These are phyloP conservation scores for Abramis brama DNA, from an alignment of 2,113 vertebrate genomes.

Conservation along the genomic window DNA sequence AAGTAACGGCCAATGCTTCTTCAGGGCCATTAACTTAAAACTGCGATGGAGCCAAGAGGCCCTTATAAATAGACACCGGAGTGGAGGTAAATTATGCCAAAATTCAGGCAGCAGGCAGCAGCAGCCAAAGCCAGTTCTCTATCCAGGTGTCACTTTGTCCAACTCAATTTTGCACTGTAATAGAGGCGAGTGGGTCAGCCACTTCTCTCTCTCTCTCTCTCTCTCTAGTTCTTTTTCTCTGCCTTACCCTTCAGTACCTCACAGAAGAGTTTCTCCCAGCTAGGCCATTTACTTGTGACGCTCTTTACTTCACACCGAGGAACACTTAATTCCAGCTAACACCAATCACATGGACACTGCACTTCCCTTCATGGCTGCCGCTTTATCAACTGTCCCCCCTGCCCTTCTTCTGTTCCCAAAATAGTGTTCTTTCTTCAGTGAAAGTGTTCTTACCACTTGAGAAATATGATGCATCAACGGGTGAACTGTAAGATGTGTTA, in stretches of 20 bases:
- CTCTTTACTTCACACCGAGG: slow-evolving; percentile 62
- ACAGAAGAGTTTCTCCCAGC: slow-evolving; percentile 52
- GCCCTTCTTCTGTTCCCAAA: slow-evolving; percentile 24
- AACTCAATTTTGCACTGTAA: slow-evolving; percentile 81
- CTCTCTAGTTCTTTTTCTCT: slow-evolving; percentile 9
- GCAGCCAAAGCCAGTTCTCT: slow-evolving; percentile 49
- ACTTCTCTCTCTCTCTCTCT: slow-evolving; percentile 40
- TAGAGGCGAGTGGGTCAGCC: slow-evolving; percentile 69
- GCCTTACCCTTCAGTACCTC: slow-evolving; percentile 52
- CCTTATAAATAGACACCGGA: slow-evolving; percentile 76
- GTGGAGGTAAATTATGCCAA: slow-evolving; percentile 79
- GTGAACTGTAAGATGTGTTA: not conserved
- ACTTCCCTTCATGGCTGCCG: slow-evolving; percentile 48
- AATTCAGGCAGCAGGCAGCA: slow-evolving; percentile 55
- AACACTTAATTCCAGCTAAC: slow-evolving; percentile 69
- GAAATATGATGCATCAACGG: not conserved
- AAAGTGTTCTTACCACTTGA: slow-evolving; percentile 27
- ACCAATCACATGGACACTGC: slow-evolving; percentile 62
- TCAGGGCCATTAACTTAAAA: slow-evolving; percentile 72
- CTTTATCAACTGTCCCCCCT: slow-evolving; percentile 46
- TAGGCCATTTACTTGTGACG: slow-evolving; percentile 61
- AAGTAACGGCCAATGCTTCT: slow-evolving; percentile 77
- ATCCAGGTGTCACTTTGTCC: slow-evolving; percentile 75
- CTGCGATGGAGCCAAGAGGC: slow-evolving; percentile 57
- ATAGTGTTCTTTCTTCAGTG: slow-evolving; percentile 28